A percentile compares a stretch with the other conserved stretches of the same genome.
These are phyloP conservation scores for Pseudomyrmex gracilis DNA, from an alignment of 1,140 invertebrate species.

Conservation along the genomic window DNA sequence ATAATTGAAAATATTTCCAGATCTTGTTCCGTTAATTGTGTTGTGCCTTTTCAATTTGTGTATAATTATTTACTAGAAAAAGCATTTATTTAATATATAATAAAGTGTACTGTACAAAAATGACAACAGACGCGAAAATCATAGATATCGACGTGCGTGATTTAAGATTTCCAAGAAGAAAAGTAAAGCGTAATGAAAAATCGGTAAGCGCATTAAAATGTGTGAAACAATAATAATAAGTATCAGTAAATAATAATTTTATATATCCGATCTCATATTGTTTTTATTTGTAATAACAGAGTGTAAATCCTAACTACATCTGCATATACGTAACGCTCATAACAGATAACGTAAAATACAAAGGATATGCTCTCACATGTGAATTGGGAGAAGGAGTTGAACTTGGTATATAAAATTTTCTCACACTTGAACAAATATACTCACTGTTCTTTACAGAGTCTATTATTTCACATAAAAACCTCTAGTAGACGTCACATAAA, in stretches of 20 bases:
- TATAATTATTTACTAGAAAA: not conserved
- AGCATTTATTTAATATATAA: not conserved
- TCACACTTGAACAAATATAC: not conserved
- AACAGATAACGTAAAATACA: constrained; percentile 86
- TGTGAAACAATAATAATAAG: not conserved
- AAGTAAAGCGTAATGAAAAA: too few relatives aligned
- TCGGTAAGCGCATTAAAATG: too few relatives aligned
- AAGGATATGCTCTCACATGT: constrained; percentile 94
- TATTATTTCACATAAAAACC: too few relatives aligned
- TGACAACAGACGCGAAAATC: constrained; percentile 86
- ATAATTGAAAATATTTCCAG: not conserved
- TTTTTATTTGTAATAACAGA: constrained; percentile 85
- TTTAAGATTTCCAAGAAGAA: constrained; percentile 93
- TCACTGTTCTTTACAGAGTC: not conserved
- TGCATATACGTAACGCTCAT: constrained; percentile 93
- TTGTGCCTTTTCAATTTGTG: too few relatives aligned
- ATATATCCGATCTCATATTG: not conserved
- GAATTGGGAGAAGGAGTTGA: constrained; percentile 94
- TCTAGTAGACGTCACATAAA: too few relatives aligned
- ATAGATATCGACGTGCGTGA: constrained; percentile 89
- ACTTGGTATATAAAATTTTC: constrained; percentile 86
- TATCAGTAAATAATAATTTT: too few relatives aligned
- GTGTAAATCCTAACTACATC: constrained; percentile 95
- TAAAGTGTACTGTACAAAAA: too few relatives aligned
- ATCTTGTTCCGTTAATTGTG: not conserved